Evolutionary conservation across 2,113 vertebrate species (phyloP), one percentile per base, ranked within the genome.

Genomic region (Stercorarius parasiticus): DNA sequence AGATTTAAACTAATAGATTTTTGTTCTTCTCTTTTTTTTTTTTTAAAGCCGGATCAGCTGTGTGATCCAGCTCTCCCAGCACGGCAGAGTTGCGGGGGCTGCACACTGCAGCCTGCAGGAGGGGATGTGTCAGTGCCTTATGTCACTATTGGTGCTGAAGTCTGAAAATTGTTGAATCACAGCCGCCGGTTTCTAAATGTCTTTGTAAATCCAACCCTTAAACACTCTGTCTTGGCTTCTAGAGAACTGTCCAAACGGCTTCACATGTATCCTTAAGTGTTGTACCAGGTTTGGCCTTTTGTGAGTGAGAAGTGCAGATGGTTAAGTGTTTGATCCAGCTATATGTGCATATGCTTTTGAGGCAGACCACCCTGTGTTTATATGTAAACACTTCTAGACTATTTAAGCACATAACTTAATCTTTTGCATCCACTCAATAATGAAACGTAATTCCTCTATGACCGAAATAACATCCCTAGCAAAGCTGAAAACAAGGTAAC

Each of bases 291-390:
- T 94, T 95, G 95, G 93, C 95, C 95, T 97, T 94, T 95, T 86
- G 71, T 64, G 85, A 95, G 96, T 88, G 90, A 93, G 93, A 83
- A 96, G 92, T 96, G 96, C 97, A 97, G 96, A 97, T 97, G 97
- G 97, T 83, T 52, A 66, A 92, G 95, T 88, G 93, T 93, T 97
- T 91, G 90, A 53, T 95, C 42, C 78, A 95, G 97, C 93, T 93
- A 53, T 77, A 23, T 74, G 90, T 94, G 95, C 97, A 96, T 96
- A 95, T 97, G 97, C 93, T 96, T 95, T 70, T 96, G 88, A 82
- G 86, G 93, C 88, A 96, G 97, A 94, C 96, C 82, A 93, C 97
- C 85, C 95, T 96, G 92, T 97, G 92, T 97, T 97, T 97, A 94
- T 92, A 47, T 96, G 79, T 97, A 96, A 97, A 97, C 88, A 96